Evolutionary conservation across 2,888 invertebrate genomes (phyloP), one percentile per base, ranked within the genome.

Genomic region (Oscheius onirici): DNA sequence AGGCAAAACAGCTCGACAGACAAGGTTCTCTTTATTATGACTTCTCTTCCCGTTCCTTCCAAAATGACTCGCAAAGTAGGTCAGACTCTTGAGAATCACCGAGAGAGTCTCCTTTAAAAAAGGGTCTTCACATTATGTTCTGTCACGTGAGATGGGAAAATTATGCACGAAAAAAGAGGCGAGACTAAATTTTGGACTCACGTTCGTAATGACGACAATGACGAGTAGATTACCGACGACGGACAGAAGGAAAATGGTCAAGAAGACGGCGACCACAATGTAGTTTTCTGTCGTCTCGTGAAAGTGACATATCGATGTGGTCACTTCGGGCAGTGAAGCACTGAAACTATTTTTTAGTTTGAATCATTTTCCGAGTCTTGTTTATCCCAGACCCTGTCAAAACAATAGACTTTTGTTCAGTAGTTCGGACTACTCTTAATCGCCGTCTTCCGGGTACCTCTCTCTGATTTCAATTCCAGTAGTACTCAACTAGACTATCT

Each of bases 121-220:
- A 20, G 11, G 11, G 20, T 10, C 51, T 20, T 1, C 24, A 51
- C 51, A 22, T 20, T 20, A 11, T 51, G 11, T 15, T 15, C 20
- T 20, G 20, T 24, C 51, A 51, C 51, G 51, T 51, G 51, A 24
- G 51, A 51, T 20, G 24, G 20, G 20, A 15, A 58, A 28, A 58
- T 58, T 58, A 41, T 58, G 41, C 58, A 41, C 58, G 52, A n/a
- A 52, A 52, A 52, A 52, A 17, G 20, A 24, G 57, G 34, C 57
- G 26, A 17, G 22, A 5, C 43, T 15, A 22, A 26, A 10, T 28
- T 40, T 10, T 13, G 2, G 17, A 46, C 71, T 70, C 46, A 86
- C 86, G 80, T 89, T 89, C 3, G 89, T 84, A 52, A 91, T 87
- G 1, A 90, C 90, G 43, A 88, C 80, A 28, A 89, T 87, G 20